phyloP scores from a whole-genome alignment of 2,113 vertebrate species.

The Hyla sarda region DNA sequence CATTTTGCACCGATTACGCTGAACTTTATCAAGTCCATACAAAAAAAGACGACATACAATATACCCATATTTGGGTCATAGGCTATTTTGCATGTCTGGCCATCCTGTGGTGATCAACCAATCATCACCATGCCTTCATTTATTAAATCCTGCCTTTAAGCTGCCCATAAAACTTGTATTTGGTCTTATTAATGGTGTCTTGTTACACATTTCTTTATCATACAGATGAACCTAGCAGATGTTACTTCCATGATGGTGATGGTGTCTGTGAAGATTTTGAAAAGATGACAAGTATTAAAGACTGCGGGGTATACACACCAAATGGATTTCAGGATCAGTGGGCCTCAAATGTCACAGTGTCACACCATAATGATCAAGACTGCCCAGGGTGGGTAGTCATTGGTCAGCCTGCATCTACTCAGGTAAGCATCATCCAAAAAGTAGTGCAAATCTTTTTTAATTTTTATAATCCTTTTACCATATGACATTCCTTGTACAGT shows the following conservation, averaged over 20 bases:
- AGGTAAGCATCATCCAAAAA: slow-evolving; percentile 77
- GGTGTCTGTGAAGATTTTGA: slow-evolving; percentile 98
- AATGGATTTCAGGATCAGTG: slow-evolving; percentile 94
- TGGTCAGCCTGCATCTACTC: slow-evolving; percentile 91
- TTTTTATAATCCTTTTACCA: too few relatives aligned
- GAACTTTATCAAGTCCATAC: too few relatives aligned
- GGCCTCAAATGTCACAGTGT: slow-evolving; percentile 89
- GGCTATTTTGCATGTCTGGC: too few relatives aligned
- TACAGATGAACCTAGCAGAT: slow-evolving; percentile 92
- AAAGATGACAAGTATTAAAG: slow-evolving; percentile 89
- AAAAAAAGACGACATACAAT: too few relatives aligned
- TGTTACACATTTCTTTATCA: neutral
- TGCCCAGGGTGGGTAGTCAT: slow-evolving; percentile 92
- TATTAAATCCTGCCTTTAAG: too few relatives aligned
- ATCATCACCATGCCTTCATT: too few relatives aligned
- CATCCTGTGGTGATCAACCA: too few relatives aligned
- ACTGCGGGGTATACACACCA: slow-evolving; percentile 95
- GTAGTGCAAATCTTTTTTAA: too few relatives aligned
- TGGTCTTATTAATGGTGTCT: neutral
- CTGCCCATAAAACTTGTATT: too few relatives aligned
- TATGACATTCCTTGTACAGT: too few relatives aligned
- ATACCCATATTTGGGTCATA: too few relatives aligned
- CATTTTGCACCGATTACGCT: too few relatives aligned
- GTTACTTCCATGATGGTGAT: slow-evolving; percentile 96
- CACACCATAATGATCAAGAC: slow-evolving; percentile 87